Evolutionary conservation across 2,888 invertebrate genomes (phyloP).

Genomic region (Blastobasis adustella): DNA sequence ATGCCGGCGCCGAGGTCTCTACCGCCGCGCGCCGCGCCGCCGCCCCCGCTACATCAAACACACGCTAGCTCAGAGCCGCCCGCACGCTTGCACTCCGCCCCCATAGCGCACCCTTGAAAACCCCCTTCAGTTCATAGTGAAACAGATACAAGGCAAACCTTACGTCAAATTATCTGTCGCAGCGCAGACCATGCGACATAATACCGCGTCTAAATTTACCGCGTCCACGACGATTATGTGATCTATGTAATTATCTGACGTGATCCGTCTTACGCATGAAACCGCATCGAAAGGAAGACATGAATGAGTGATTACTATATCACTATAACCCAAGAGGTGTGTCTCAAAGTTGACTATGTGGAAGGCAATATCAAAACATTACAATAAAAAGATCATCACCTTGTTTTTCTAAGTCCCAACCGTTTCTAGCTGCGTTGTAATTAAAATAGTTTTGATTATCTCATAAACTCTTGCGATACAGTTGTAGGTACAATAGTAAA

Average conservation of each 20-base stretch:
- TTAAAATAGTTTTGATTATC: too few species aligned
- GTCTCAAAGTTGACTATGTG: constrained; percentile 28
- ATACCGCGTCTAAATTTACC: constrained; percentile 4
- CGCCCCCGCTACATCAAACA: constrained; percentile 42
- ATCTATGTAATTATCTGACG: neutral
- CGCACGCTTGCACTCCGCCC: neutral
- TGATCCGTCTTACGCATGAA: neutral
- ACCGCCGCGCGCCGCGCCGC: constrained; percentile 49
- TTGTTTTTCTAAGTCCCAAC: constrained; percentile 15
- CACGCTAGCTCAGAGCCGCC: constrained; percentile 8
- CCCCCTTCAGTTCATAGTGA: constrained; percentile 33
- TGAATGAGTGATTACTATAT: constrained; percentile 4
- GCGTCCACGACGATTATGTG: neutral
- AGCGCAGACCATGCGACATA: too few species aligned
- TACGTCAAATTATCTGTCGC: too few species aligned
- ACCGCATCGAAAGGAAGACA: neutral
- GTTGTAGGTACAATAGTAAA: too few species aligned
- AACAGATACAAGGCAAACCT: neutral
- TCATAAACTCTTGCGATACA: too few species aligned
- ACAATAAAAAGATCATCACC: constrained; percentile 20
- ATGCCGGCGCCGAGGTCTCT: constrained; percentile 40
- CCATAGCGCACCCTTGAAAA: constrained; percentile 12
- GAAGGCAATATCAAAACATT: constrained; percentile 12
- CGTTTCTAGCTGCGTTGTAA: constrained; percentile 23
- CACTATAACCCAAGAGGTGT: constrained; percentile 42